Conservation (phyloP, 2,888 invertebrate genomes). For the Hemicrepidius hirtus region DNA sequence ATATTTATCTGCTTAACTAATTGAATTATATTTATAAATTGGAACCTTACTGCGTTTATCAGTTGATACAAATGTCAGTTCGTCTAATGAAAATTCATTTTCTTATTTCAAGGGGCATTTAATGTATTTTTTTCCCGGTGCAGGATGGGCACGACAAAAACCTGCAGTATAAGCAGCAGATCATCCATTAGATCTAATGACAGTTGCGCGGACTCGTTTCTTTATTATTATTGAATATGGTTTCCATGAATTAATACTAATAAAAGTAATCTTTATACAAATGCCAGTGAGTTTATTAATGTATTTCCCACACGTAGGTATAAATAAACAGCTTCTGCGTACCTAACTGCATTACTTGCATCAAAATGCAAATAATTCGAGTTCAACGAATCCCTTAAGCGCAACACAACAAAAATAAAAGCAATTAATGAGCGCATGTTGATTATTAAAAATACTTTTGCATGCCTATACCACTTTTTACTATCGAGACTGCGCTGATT, state of each 20-base stretch:
- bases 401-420: constrained; percentile 46
- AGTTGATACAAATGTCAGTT: constrained; percentile 33
- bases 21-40: constrained; percentile 58
- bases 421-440: constrained; percentile 50
- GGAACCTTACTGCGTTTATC: constrained; percentile 46
- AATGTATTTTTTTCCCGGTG: constrained; percentile 35
- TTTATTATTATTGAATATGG: constrained; percentile 53
- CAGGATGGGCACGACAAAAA: constrained; percentile 35
- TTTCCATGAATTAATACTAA: constrained; percentile 55
- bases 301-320: constrained; percentile 50
- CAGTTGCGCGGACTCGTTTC: constrained; percentile 47
- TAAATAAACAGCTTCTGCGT: constrained; percentile 38
- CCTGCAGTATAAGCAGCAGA: constrained; percentile 40
- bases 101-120: constrained; percentile 37
- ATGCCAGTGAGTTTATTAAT: constrained; percentile 49
- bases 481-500: constrained; percentile 33
- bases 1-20: constrained; percentile 58
- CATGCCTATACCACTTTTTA: constrained; percentile 50
- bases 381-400: constrained; percentile 46
- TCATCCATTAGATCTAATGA: constrained; percentile 50
- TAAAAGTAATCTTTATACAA: constrained; percentile 52
- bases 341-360: constrained; percentile 46
- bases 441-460: constrained; percentile 50
- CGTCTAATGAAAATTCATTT: constrained; percentile 48
- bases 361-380: constrained; percentile 51